phyloP scores from a whole-genome alignment of 2,797 vertebrate species.

The Sandelia bainsii region DNA sequence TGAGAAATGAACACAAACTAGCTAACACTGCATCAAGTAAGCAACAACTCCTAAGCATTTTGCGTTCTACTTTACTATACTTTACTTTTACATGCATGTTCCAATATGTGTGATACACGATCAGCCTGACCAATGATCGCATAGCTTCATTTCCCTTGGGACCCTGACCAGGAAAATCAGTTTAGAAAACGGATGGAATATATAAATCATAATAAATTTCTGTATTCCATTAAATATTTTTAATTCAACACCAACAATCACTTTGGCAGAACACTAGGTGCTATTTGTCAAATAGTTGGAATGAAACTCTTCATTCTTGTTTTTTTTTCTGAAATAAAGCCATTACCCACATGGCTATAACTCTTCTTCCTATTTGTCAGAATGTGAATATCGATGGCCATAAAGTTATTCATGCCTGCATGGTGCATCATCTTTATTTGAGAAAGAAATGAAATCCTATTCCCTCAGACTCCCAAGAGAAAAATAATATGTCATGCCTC shows the following conservation, averaged over 20 bases:
- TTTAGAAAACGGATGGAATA: constrained; percentile 31
- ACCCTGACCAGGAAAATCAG: background rate
- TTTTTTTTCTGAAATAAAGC: constrained; percentile 52
- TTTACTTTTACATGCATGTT: no score
- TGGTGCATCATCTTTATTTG: constrained; percentile 73
- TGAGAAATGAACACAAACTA: no score
- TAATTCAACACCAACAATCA: constrained; percentile 39
- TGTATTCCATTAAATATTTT: constrained; percentile 31
- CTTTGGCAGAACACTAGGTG: constrained; percentile 26
- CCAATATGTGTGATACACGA: background rate
- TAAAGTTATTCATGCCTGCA: constrained; percentile 77
- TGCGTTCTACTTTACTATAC: no score
- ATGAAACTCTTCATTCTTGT: constrained; percentile 43
- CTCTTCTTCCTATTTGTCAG: constrained; percentile 76
- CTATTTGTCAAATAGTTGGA: constrained; percentile 52
- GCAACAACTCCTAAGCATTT: no score
- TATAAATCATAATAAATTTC: constrained; percentile 9
- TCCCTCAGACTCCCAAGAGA: constrained; percentile 68
- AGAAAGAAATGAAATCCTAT: constrained; percentile 78
- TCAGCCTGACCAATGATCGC: background rate
- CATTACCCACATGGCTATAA: constrained; percentile 67
- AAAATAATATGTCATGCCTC: constrained; percentile 71
- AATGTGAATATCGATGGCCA: constrained; percentile 77
- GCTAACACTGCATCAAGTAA: no score
- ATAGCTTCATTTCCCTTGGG: background rate